Percentiles rank a stretch among this genome's conserved stretches.
Conservation (phyloP, 2,797 vertebrate genomes). For the Hafferia zeledoni region DNA sequence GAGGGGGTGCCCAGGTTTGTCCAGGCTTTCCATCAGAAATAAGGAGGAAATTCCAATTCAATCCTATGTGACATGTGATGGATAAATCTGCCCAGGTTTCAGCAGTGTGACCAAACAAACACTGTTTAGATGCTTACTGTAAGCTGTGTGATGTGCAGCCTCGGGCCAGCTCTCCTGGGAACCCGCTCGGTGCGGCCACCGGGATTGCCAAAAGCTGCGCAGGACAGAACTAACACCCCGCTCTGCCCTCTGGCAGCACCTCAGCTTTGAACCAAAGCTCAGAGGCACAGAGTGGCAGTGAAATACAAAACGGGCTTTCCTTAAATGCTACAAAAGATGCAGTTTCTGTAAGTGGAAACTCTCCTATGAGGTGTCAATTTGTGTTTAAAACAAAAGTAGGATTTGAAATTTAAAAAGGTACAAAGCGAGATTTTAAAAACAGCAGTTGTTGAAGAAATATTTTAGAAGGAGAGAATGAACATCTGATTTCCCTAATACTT, state of each 20-base stretch:
- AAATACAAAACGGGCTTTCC: not conserved
- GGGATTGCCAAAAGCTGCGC: conserved; percentile 10
- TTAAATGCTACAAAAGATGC: not conserved
- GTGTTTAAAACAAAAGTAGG: not conserved
- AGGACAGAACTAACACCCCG: conserved; percentile 7
- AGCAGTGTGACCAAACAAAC: conserved; percentile 60
- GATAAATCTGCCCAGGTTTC: not conserved
- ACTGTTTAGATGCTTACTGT: conserved; percentile 60
- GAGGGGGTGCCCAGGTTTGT: not conserved
- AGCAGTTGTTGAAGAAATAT: not conserved
- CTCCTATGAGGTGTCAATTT: not conserved
- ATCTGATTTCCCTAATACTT: not conserved
- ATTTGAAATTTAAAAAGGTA: not conserved
- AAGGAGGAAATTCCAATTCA: not conserved
- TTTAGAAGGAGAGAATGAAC: not conserved
- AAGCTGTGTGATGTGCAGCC: conserved; percentile 53
- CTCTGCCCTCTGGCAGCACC: conserved; percentile 28
- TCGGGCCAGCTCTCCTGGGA: conserved; percentile 49
- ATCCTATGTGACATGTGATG: not conserved
- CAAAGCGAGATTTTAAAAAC: not conserved
- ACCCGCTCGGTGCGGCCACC: conserved; percentile 26
- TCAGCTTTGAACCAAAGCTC: not conserved
- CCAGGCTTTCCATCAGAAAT: not conserved
- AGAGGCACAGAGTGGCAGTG: conserved; percentile 16
- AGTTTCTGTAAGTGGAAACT: not conserved